Base-by-base conservation (phyloP, 2,797 vertebrate species). In the Gastrophryne carolinensis region DNA sequence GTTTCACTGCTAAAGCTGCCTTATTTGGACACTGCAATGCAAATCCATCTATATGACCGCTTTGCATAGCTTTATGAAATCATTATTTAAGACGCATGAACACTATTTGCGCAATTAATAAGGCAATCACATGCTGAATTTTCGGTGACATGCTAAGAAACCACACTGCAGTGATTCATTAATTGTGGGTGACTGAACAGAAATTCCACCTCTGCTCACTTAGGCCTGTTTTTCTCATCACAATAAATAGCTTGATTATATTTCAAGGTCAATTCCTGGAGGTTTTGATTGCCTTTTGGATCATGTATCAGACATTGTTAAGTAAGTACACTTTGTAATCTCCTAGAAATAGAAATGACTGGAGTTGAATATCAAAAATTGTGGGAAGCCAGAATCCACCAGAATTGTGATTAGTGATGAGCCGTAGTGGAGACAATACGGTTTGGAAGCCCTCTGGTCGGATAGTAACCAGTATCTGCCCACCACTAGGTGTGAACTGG, bases 121-220 rank as follows among this genome's bases (percentile, higher is more conserved):
- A 23, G 54, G 10, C 17, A 75, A 62, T 75, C 56, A 61, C 64
- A 75, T 75, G 72, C 73, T 41, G 68, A 60, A 68, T 29, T 61
- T 53, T 60, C 23, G 61, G 26, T 75, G 64, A 67, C 63, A 60
- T 32, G n/a, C 24, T 53, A 56, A 64, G 19, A 44, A 65, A 39
- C 32, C 17, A 44, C 13, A 37, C 49, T 27, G 47, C 24, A 50
- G 49, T 37, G 24, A 75, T 30, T 69, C 47, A 61, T 68, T 75
- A 75, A 37, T 68, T 49, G 44, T 75, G 56, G 44, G 64, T 61
- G 64, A 75, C 23, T 68, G 30, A 75, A 69, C 56, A 75, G 57
- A 75, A 52, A 61, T 61, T 61, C 64, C 24, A 68, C 24, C n/a
- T 52, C 44, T 27, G 32, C 44, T 30, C 12, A 44, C 19, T 53